Conservation (phyloP, 2,888 invertebrate genomes). For the Erebia palarica region DNA sequence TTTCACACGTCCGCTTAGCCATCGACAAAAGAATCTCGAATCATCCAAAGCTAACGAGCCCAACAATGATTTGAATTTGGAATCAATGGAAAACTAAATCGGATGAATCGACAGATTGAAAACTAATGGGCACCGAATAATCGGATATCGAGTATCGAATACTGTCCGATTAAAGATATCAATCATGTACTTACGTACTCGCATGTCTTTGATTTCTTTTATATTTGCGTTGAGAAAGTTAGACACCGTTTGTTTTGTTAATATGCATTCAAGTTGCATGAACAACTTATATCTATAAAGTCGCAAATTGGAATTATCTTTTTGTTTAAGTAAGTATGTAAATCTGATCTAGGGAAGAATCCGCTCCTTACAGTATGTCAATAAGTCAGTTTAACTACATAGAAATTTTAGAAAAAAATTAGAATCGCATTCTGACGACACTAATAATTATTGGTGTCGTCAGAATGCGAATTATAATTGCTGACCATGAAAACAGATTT, state of each 20-base stretch:
- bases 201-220: constrained; percentile 53
- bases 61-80: constrained; percentile 66
- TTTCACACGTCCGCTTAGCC: constrained; percentile 60
- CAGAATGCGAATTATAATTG: too few species aligned
- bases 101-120: constrained; percentile 70
- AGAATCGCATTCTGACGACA: too few species aligned
- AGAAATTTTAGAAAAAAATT: too few species aligned
- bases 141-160: constrained; percentile 45
- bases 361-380: too few species aligned
- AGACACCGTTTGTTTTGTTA: constrained; percentile 50
- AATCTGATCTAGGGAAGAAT: too few species aligned
- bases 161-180: constrained; percentile 59
- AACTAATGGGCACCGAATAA: constrained; percentile 42
- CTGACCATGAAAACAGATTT: too few species aligned
- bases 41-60: constrained; percentile 61
- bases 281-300: too few species aligned
- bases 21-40: constrained; percentile 58
- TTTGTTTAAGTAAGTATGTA: too few species aligned
- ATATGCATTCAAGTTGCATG: constrained; percentile 7
- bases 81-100: constrained; percentile 73
- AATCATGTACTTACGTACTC: constrained; percentile 47
- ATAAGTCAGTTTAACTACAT: too few species aligned
- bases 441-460: too few species aligned
- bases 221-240: constrained; percentile 55
- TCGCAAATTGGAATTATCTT: too few species aligned